Base-by-base conservation (phyloP, 92 coral and sea anemone species). In the Anthopleura xanthogrammica region DNA sequence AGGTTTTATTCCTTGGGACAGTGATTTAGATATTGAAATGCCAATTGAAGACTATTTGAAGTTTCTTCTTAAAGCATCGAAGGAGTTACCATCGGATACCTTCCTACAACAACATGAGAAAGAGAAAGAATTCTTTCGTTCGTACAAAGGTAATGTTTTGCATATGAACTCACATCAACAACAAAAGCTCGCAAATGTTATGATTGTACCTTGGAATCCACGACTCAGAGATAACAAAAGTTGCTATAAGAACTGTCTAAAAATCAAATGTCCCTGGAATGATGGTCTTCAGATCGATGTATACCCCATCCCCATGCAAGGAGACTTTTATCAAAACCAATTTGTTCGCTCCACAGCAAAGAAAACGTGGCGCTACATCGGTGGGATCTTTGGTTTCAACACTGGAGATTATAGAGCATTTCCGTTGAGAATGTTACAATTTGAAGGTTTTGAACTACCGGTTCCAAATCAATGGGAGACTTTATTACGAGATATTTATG, bases 1-100 rank as follows among this genome's bases (percentile, higher is more conserved):
- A 16, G 97, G 97, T 40, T 81, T 88, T 20, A 85, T 93, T 55
- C 97, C 97, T 17, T 93, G 97, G 97, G 97, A 93, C 65, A 60
- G 52, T 12, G 94, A 93, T 55, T 20, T 75, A 3, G 97, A 93
- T 55, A 79, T 93, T 73, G 86, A 78, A 20, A 79, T 93, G 77
- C 90, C 92, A n/a, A 80, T 71, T 55, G 89, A 82, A 11, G 97
- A 93, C 78, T 93, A 89, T 68, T 43, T 91, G 14, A 78, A 54
- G 16, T 93, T 91, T 84, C 77, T 91, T 14, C 80, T 83, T 52
- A 55, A 72, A 42, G 97, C 76, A 16, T 60, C 70, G 52, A 64
- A 80, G 54, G 87, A 91, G 10, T 57, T 91, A 20, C 91, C 94
- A 0, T 65, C 46, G 1, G 94, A 80, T 46, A 80, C 88, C 24